A percentile compares a stretch with the other conserved stretches of the same genome.
These are phyloP conservation scores for Aurelia coerulea DNA, from an alignment of 30 jellyfish, hydroid and myxozoan genomes.

Conservation along the genomic window DNA sequence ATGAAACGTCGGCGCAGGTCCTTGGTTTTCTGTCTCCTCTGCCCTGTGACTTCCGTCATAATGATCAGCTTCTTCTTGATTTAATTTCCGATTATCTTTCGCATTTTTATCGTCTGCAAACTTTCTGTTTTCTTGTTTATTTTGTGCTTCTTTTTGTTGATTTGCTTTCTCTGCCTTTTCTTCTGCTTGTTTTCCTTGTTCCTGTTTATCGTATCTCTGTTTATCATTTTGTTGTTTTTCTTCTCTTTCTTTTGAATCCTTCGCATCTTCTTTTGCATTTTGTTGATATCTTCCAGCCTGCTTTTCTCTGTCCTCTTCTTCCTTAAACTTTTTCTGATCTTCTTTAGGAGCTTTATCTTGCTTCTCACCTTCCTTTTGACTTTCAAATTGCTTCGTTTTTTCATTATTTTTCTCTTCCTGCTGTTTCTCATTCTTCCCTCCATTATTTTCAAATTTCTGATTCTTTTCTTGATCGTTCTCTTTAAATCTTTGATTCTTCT, in stretches of 20 bases:
- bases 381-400: background rate
- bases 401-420: slow-evolving; percentile 3
- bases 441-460: background rate
- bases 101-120: background rate
- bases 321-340: background rate
- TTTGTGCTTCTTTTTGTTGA: slow-evolving; percentile 3
- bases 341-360: background rate
- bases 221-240: slow-evolving; percentile 4
- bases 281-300: background rate
- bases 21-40: slow-evolving; percentile 35
- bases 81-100: background rate
- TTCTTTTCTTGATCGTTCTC: slow-evolving; percentile 10
- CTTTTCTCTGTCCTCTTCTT: background rate
- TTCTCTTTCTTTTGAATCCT: background rate
- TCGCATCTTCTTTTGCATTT: background rate
- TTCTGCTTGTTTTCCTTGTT: slow-evolving; percentile 27
- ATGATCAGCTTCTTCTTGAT: slow-evolving; percentile 28
- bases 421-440: background rate
- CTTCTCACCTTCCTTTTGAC: slow-evolving; percentile 28
- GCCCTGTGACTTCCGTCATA: slow-evolving; percentile 19
- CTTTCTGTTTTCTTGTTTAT: slow-evolving; percentile 2
- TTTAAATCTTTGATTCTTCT: background rate
- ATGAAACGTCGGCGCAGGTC: slow-evolving; percentile 36
- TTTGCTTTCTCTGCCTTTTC: background rate
- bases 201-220: slow-evolving; percentile 19